Evolutionary conservation across 2,888 invertebrate species (phyloP), one percentile per base, ranked within the genome.

Genomic region (Carabus problematicus): DNA sequence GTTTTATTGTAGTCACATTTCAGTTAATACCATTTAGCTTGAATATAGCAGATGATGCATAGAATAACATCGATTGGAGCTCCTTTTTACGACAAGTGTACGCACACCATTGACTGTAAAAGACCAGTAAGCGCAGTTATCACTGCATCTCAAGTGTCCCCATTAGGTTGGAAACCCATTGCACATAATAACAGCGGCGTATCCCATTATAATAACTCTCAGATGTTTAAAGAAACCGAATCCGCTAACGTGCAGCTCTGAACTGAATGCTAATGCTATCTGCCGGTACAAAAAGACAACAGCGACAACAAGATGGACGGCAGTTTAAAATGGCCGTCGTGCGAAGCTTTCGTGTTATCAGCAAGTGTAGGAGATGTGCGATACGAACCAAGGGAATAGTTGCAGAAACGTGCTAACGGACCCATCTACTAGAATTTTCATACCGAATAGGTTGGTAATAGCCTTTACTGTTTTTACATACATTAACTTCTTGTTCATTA

Each of bases 261-360:
- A 59, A 47, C 58, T 56, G 66, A 66, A 66, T 66, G 66, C 66
- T 66, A 66, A 66, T 66, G 66, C 66, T 66, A 66, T 47, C 56
- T 58, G 45, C 29, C 16, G 47, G n/a, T 12, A 41, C 66, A 66
- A 66, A 66, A 66, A 66, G 66, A 66, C 66, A 66, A 59, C 66
- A 58, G 18, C 18, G 56, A 16, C 63, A 49, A 16, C 52, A 63
- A 59, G 66, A 66, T 66, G 66, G 66, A 66, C 66, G 66, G 18
- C 66, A 59, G 59, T 66, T 66, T 66, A 58, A 66, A 66, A 66
- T 59, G 66, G 66, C 66, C 66, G 58, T 64, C 19, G 16, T 52
- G 18, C 29, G 29, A 29, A 29, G 29, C 29, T 29, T 40, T 52
- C 8, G 9, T 56, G 56, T 56, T 56, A 56, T 56, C 56, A 52